Evolutionary conservation across 2,113 vertebrate species (phyloP), one percentile per base, ranked within the genome.

Genomic region (Proterorhinus semilunaris): DNA sequence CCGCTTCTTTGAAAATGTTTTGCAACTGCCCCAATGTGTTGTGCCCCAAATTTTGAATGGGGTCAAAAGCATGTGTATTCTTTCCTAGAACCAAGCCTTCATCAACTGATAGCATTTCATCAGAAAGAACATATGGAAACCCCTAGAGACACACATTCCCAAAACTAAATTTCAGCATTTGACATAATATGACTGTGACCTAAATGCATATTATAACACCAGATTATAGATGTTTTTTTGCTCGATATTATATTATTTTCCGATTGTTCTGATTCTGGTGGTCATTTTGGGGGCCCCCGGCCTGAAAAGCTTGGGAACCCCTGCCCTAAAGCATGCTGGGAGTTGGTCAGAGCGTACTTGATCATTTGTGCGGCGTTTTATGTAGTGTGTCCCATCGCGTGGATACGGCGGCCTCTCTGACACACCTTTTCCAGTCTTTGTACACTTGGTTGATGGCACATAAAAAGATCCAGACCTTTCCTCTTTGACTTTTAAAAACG

Each of bases 381-480:
- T 16, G 21, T 53, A 10, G 54, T 6, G 27, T 52, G 7, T 42
- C 76, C 51, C 21, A 61, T 65, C 5, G 5, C 72, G 78, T 90
- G 71, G 73, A 86, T 88, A 88, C 71, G 10, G 8, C 61, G 75
- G 58, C 57, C 58, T 61, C 63, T 76, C 80, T 65, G 76, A 72
- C 13, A 17, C 69, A 71, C 54, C 66, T 76, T 68, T 71, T 68
- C 79, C 68, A 83, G 80, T 83, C 69, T 72, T 69, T 83, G 75
- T 82, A 77, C 70, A 85, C 65, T 85, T 85, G 59, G 66, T 79
- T 74, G 67, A 82, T 63, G 44, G 71, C 47, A 81, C 83, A 92
- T 90, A 86, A 91, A 36, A 90, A 88, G 87, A 86, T 68, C 62
- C 43, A 74, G 79, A 87, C 88, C 80, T 83, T 83, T 83, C 62